phyloP scores from a whole-genome alignment of 2,797 vertebrate genomes.

The Sarcophilus harrisii region DNA sequence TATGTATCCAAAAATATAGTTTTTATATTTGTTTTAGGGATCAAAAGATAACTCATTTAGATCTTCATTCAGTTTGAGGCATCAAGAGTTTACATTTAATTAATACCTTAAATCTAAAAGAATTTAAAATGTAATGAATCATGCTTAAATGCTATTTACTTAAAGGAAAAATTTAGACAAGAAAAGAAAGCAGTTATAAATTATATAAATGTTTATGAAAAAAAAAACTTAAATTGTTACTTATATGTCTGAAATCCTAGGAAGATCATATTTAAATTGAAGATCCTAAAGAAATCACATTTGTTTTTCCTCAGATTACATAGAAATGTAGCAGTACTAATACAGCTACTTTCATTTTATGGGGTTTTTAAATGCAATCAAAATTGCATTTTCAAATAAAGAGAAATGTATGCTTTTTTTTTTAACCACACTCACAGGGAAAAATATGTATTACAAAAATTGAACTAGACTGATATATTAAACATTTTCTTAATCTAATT shows the following conservation, averaged over 20 bases:
- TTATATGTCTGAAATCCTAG: background rate
- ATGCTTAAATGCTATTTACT: background rate
- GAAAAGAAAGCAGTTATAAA: background rate
- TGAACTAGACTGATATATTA: background rate
- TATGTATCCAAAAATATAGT: background rate
- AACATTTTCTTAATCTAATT: background rate
- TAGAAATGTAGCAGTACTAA: background rate
- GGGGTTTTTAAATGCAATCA: background rate
- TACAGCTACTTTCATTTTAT: background rate
- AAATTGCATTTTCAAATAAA: background rate
- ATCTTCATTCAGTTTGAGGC: background rate
- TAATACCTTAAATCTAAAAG: background rate
- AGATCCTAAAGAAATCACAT: background rate
- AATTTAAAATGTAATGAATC: background rate
- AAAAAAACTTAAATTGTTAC: background rate
- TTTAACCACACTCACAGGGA: background rate
- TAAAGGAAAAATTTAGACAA: background rate
- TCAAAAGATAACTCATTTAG: background rate
- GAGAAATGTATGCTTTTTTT: background rate
- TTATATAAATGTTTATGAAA: background rate
- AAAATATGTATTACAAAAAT: background rate
- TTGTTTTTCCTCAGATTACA: background rate
- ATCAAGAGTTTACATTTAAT: background rate
- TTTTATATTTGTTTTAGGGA: background rate
- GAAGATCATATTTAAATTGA: background rate